Percentiles rank a stretch among this genome's conserved stretches.
phyloP scores from a whole-genome alignment of 1,140 invertebrate species.

The Lasioglossum albipes region DNA sequence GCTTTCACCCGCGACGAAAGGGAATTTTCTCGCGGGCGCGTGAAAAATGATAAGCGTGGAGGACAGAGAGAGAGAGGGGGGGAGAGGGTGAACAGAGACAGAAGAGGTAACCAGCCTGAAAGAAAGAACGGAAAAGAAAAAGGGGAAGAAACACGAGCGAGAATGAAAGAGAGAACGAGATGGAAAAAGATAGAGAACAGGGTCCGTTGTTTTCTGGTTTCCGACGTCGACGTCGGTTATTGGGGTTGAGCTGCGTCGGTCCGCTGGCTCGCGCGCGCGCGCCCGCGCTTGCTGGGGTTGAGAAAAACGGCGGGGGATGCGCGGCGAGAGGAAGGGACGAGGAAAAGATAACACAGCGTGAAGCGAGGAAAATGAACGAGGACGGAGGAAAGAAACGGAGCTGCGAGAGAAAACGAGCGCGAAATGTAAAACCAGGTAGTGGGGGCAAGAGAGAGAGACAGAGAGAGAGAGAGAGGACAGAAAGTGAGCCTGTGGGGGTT shows the following conservation, averaged over 20 bases:
- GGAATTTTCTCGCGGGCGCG: background rate
- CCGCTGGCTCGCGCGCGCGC: background rate
- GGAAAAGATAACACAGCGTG: conserved; percentile 51
- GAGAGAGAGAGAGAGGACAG: too few relatives aligned
- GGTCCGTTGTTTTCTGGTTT: conserved; percentile 65
- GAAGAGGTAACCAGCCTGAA: too few relatives aligned
- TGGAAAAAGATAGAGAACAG: conserved; percentile 5
- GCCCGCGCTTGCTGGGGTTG: too few relatives aligned
- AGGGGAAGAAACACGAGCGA: background rate
- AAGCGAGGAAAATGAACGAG: conserved; percentile 37
- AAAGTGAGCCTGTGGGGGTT: background rate
- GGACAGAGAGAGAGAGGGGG: background rate
- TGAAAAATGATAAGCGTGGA: too few relatives aligned
- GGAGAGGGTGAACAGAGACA: background rate
- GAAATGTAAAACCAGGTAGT: conserved; percentile 32
- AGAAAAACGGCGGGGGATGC: conserved; percentile 35
- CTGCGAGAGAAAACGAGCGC: conserved; percentile 24
- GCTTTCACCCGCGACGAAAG: conserved; percentile 4
- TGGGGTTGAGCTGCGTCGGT: conserved; percentile 60
- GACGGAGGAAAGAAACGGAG: conserved; percentile 24
- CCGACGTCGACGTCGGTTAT: conserved; percentile 62
- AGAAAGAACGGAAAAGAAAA: background rate
- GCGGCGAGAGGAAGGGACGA: conserved; percentile 1
- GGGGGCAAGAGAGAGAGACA: background rate
- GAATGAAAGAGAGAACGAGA: conserved; percentile 27